Evolutionary conservation across 2,888 invertebrate species (phyloP).

Genomic region (Troglohyphantes excavatus): DNA sequence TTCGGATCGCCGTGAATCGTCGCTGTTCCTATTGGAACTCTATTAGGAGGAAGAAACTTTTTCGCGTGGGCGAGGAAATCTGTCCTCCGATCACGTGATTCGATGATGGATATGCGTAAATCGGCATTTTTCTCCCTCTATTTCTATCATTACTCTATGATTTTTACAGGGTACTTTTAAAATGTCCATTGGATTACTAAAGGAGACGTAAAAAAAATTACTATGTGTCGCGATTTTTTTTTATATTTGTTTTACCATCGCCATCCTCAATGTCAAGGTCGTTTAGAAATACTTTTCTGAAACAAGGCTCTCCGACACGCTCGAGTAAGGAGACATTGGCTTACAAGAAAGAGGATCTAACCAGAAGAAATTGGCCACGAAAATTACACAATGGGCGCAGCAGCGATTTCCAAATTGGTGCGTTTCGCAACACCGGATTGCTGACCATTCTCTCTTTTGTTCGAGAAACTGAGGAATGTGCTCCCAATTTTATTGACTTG

Average conservation of each 20-base stretch:
- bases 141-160: too few species aligned
- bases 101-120: too few species aligned
- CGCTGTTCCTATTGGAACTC: too few species aligned
- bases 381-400: constrained; percentile 43
- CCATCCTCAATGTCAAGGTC: constrained; percentile 44
- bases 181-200: too few species aligned
- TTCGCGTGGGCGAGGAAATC: too few species aligned
- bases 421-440: constrained; percentile 20
- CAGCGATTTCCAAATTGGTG: constrained; percentile 15
- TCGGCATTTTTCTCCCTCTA: too few species aligned
- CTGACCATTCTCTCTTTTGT: constrained; percentile 24
- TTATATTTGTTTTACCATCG: neutral
- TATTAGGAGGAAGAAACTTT: too few species aligned
- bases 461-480: neutral
- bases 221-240: neutral
- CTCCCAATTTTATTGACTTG: neutral
- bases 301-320: constrained; percentile 21
- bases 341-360: constrained; percentile 46
- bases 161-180: too few species aligned
- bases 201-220: too few species aligned
- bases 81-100: too few species aligned
- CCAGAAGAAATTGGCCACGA: constrained; percentile 35
- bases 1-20: too few species aligned
- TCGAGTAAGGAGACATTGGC: constrained; percentile 17
- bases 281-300: constrained; percentile 1